Conservation (phyloP, 2,888 invertebrate genomes). For the Aphrophora alni region DNA sequence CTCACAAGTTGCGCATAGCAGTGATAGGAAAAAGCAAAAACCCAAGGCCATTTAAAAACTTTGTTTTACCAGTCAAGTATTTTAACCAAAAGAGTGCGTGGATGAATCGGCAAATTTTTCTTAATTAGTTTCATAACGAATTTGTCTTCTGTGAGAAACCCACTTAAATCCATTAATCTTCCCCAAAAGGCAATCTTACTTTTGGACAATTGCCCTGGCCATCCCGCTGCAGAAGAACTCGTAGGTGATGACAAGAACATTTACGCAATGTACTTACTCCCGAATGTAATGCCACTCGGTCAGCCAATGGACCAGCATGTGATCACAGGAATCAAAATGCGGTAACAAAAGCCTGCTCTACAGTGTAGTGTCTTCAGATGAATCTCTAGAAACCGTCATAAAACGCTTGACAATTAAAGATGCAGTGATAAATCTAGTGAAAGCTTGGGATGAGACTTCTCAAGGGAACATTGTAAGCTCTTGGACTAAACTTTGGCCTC, state of each 20-base stretch:
- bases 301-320: conserved; percentile 7
- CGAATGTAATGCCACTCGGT: neutral
- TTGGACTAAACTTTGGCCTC: conserved; percentile 3
- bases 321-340: neutral
- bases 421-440: conserved; percentile 3
- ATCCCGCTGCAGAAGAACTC: conserved; percentile 1
- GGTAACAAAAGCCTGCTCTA: neutral
- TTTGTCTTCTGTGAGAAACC: neutral
- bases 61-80: neutral
- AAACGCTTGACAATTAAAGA: neutral
- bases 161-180: neutral
- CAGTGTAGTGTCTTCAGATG: conserved; percentile 4
- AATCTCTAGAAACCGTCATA: neutral
- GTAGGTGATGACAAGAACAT: neutral
- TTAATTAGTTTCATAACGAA: neutral
- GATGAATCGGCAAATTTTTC: conserved; percentile 9
- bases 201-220: conserved; percentile 4
- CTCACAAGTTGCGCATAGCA: neutral
- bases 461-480: conserved; percentile 3
- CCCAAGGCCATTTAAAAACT: neutral
- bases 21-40: conserved; percentile 1
- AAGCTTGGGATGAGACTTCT: conserved; percentile 11
- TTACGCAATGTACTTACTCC: neutral
- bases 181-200: neutral
- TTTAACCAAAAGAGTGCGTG: neutral